phyloP scores from a whole-genome alignment of 2,113 vertebrate genomes.

The Aegotheles bennettii region DNA sequence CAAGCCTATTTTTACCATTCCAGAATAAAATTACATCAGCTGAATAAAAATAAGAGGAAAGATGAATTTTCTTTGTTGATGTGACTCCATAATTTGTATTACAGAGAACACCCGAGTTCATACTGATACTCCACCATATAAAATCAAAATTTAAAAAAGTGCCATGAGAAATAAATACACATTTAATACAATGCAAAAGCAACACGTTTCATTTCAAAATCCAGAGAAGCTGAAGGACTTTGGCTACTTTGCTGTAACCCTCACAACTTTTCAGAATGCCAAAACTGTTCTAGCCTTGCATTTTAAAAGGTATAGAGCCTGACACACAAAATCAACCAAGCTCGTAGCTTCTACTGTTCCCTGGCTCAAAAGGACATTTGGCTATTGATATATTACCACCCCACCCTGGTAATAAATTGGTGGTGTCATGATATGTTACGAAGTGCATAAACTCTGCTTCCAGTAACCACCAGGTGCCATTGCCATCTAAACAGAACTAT shows the following conservation, averaged over 20 bases:
- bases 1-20: conserved; percentile 13
- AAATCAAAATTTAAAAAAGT: neutral
- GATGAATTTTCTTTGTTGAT: neutral
- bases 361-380: neutral
- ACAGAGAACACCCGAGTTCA: neutral
- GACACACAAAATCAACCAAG: neutral
- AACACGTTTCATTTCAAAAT: neutral
- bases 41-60: conserved; percentile 29
- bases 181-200: neutral
- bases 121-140: neutral
- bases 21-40: neutral
- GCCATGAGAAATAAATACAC: neutral
- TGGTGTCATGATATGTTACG: neutral
- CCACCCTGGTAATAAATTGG: neutral
- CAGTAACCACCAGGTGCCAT: neutral
- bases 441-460: neutral
- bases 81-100: neutral
- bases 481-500: neutral
- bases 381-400: neutral
- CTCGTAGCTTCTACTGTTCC: neutral
- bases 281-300: neutral
- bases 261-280: neutral
- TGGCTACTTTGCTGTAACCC: neutral
- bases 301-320: neutral
- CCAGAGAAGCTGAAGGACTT: neutral